Percentiles rank a stretch among this genome's conserved stretches.
These are phyloP conservation scores for Andrena bicolor DNA, from an alignment of 2,888 invertebrate genomes.

Conservation along the genomic window DNA sequence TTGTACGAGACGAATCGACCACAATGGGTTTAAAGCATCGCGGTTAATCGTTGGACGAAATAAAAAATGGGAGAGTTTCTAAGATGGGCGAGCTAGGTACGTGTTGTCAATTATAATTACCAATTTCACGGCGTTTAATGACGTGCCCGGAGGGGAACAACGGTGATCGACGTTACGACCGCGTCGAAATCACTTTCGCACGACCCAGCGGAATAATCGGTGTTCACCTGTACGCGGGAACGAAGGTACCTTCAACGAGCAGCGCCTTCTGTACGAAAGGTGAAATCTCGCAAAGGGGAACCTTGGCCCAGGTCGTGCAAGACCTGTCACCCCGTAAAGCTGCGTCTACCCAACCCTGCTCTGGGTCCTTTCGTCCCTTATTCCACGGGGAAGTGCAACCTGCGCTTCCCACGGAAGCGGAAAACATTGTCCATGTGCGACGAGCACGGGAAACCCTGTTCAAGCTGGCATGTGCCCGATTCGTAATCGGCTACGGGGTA, in stretches of 20 bases:
- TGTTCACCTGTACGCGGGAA: slow-evolving; percentile 72
- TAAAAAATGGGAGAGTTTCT: slow-evolving; percentile 6
- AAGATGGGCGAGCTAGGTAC: slow-evolving; percentile 8
- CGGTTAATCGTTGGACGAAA: slow-evolving; percentile 5
- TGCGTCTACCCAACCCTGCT: slow-evolving; percentile 56
- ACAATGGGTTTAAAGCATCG: slow-evolving; percentile 2
- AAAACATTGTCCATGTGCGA: slow-evolving; percentile 33
- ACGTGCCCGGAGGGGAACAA: slow-evolving; percentile 49
- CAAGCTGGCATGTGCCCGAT: slow-evolving; percentile 48
- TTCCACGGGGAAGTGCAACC: slow-evolving; percentile 76
- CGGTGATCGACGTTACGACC: slow-evolving; percentile 63
- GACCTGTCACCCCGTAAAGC: slow-evolving; percentile 70
- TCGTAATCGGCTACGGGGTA: slow-evolving; percentile 53
- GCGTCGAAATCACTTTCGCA: slow-evolving; percentile 82
- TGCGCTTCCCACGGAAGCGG: slow-evolving; percentile 83
- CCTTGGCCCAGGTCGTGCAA: slow-evolving; percentile 70
- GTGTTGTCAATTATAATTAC: slow-evolving; percentile 54
- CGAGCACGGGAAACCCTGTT: slow-evolving; percentile 27
- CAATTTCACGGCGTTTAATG: slow-evolving; percentile 65
- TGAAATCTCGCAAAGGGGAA: slow-evolving; percentile 73
- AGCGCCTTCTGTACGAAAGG: slow-evolving; percentile 66
- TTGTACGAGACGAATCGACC: background rate
- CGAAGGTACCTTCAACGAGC: slow-evolving; percentile 54
- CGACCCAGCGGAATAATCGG: slow-evolving; percentile 76
- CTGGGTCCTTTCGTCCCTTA: slow-evolving; percentile 46